Conservation (phyloP, 1,140 invertebrate species). For the Euborellia annulipes region DNA sequence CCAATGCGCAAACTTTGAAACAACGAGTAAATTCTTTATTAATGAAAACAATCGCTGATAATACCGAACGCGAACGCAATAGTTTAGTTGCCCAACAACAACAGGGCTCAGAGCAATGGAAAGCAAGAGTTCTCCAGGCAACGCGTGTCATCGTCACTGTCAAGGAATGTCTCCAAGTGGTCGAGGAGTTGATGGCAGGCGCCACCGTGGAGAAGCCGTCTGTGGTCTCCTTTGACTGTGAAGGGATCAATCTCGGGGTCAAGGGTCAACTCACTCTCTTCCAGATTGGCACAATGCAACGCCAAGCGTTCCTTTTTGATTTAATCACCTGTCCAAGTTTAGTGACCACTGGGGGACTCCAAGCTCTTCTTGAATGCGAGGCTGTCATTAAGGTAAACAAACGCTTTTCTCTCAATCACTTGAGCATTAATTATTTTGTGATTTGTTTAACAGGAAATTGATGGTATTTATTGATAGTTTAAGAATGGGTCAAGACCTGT, state of each 20-base stretch:
- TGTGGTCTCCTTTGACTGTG: conserved; percentile 71
- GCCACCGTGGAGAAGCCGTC: conserved; percentile 36
- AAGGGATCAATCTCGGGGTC: conserved; percentile 76
- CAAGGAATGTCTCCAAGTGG: conserved; percentile 56
- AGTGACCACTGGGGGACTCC: conserved; percentile 58
- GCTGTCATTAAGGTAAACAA: conserved; percentile 76
- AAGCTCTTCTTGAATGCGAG: conserved; percentile 62
- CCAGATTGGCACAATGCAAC: conserved; percentile 65
- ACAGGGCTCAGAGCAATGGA: conserved; percentile 48
- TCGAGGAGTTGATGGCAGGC: conserved; percentile 58
- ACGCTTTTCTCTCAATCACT: too few relatives aligned
- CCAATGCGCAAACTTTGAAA: conserved; percentile 55
- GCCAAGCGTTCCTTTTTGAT: conserved; percentile 77
- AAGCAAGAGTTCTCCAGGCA: conserved; percentile 60
- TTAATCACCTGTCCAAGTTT: conserved; percentile 69
- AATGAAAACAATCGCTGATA: conserved; percentile 77
- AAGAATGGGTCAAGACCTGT: too few relatives aligned
- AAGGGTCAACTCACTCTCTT: conserved; percentile 72
- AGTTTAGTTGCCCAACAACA: conserved; percentile 19
- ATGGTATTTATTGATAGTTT: too few relatives aligned
- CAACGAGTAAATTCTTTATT: conserved; percentile 75
- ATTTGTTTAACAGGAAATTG: too few relatives aligned
- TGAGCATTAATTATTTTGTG: too few relatives aligned
- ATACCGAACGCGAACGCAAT: conserved; percentile 63
- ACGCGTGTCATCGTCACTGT: conserved; percentile 60